A percentile compares a stretch with the other conserved stretches of the same genome.
phyloP scores from a whole-genome alignment of 2,113 vertebrate species.

The Phrynosoma platyrhinos region DNA sequence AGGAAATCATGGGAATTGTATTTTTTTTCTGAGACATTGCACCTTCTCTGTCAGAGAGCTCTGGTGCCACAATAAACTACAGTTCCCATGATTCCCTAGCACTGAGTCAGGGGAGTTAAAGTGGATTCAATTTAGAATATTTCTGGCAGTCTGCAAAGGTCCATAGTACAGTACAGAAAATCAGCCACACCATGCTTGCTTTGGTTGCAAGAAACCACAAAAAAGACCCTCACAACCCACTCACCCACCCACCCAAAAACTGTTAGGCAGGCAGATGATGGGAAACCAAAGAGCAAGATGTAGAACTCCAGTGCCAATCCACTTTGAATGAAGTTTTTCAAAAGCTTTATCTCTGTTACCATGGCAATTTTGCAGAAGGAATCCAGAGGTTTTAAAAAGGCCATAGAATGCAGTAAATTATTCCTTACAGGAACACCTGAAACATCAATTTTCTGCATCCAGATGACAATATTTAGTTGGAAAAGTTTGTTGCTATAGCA shows the following conservation, averaged over 20 bases:
- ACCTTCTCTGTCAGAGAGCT: too few relatives aligned
- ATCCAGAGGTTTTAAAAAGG: constrained; percentile 47
- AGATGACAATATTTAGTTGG: constrained; percentile 35
- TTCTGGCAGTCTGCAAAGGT: too few relatives aligned
- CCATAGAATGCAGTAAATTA: constrained; percentile 31
- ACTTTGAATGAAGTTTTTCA: constrained; percentile 31
- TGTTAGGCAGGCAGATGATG: constrained; percentile 12
- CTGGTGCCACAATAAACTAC: too few relatives aligned
- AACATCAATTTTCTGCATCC: constrained; percentile 40
- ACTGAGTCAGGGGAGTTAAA: too few relatives aligned
- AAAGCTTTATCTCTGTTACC: constrained; percentile 34
- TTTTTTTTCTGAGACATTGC: too few relatives aligned
- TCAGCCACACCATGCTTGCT: constrained; percentile 30
- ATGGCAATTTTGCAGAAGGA: constrained; percentile 52
- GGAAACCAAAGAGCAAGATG: constrained; percentile 36
- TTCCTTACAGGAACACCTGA: constrained; percentile 26
- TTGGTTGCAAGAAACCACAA: constrained; percentile 28
- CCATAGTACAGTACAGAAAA: neutral
- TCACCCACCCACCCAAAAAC: too few relatives aligned
- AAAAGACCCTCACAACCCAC: neutral
- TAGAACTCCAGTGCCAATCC: constrained; percentile 32
- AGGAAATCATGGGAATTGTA: too few relatives aligned
- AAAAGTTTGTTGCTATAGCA: constrained; percentile 3
- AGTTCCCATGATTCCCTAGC: too few relatives aligned
- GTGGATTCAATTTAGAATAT: too few relatives aligned